Conservation (phyloP, 2,113 vertebrate species). For the Lynx canadensis region DNA sequence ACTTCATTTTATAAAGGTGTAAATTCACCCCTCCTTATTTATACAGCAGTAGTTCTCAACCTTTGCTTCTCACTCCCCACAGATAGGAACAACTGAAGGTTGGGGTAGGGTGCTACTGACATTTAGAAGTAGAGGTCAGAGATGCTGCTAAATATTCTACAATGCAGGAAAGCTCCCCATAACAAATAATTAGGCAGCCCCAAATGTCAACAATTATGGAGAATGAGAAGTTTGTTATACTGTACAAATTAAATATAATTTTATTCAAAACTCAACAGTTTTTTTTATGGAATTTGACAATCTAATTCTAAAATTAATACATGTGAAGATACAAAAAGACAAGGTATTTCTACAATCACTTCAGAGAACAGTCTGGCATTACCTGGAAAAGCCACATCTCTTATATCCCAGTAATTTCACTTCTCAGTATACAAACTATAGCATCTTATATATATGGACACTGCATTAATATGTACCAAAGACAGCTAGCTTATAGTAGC, state of each 20-base stretch:
- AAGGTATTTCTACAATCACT: not conserved
- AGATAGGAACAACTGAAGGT: not conserved
- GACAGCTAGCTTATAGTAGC: not conserved
- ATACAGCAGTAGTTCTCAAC: not conserved
- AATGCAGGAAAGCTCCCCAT: not conserved
- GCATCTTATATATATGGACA: not conserved
- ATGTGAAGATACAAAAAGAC: not conserved
- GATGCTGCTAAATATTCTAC: not conserved
- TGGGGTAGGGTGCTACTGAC: not conserved
- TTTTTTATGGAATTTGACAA: not conserved
- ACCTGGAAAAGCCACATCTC: not conserved
- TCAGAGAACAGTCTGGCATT: not conserved
- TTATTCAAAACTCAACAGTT: not conserved
- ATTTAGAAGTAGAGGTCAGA: not conserved
- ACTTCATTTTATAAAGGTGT: not conserved
- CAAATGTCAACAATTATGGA: not conserved
- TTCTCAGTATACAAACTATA: not conserved
- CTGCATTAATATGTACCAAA: not conserved
- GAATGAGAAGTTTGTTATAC: not conserved
- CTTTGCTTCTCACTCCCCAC: not conserved
- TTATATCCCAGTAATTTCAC: not conserved
- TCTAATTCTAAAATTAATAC: not conserved
- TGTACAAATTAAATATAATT: not conserved
- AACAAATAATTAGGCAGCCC: not conserved
- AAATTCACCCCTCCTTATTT: not conserved